These are phyloP conservation scores for Drosophila pseudotalamancana DNA, from an alignment of 2,888 invertebrate species.

Conservation along the genomic window DNA sequence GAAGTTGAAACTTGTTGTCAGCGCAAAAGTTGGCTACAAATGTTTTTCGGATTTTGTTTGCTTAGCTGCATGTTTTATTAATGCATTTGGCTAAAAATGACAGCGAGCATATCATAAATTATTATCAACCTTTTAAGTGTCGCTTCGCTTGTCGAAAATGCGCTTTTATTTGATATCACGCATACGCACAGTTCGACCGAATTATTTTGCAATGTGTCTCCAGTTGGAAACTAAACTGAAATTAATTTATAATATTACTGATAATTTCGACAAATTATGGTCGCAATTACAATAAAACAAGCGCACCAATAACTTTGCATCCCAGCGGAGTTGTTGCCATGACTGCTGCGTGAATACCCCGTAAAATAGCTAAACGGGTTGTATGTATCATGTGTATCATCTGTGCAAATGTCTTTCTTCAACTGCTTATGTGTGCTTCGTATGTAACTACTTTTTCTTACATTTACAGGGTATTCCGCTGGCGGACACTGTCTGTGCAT, in stretches of 20 bases:
- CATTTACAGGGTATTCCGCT: slow-evolving; percentile 8
- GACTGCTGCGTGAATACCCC: slow-evolving; percentile 8
- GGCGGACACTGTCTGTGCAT: neutral
- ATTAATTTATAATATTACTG: slow-evolving; percentile 70
- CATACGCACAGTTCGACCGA: slow-evolving; percentile 43
- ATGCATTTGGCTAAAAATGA: slow-evolving; percentile 42
- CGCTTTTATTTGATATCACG: slow-evolving; percentile 39
- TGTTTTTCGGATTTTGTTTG: slow-evolving; percentile 25
- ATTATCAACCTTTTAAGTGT: slow-evolving; percentile 48
- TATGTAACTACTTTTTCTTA: neutral
- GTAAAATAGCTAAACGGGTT: rapidly evolving
- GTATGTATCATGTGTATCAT: too few relatives aligned
- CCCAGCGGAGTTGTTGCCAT: slow-evolving; percentile 11
- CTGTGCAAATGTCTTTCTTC: too few relatives aligned
- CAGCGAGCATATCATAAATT: slow-evolving; percentile 58
- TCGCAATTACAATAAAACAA: slow-evolving; percentile 53
- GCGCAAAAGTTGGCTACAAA: slow-evolving; percentile 13
- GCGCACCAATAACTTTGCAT: neutral
- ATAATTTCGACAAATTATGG: slow-evolving; percentile 78
- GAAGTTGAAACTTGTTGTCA: slow-evolving; percentile 26
- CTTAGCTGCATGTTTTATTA: slow-evolving; percentile 42
- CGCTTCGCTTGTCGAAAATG: slow-evolving; percentile 6
- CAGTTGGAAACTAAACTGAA: slow-evolving; percentile 26
- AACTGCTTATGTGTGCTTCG: neutral
- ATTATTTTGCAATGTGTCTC: slow-evolving; percentile 5